Evolutionary conservation across 2,888 invertebrate genomes (phyloP), one percentile per base, ranked within the genome.

Genomic region (Metellina segmentata): DNA sequence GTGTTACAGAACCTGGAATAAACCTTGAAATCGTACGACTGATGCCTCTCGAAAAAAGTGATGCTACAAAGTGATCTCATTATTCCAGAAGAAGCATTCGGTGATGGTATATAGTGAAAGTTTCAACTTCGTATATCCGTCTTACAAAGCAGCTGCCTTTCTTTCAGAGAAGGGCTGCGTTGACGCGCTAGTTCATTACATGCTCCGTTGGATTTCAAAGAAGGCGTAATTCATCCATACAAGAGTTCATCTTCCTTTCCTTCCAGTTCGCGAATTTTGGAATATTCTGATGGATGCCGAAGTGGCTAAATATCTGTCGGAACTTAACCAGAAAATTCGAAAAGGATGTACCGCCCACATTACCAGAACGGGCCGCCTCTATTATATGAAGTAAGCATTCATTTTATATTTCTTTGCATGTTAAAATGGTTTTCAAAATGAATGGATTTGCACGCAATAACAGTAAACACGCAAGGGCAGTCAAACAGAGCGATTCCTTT

Each of bases 371-470:
- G 97, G 97, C 93, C 96, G 97, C 94, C 96, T 97, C 93, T 98
- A 98, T 95, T 98, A 97, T 96, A 98, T 98, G 97, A 98, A 98
- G 98, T 98, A 95, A 97, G 97, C 94, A n/a, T 1, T 70, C 6
- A 9, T 69, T 20, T 81, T 81, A 61, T 48, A 0, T 79, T 11
- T 34, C 34, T 34, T 34, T 34, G 34, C 34, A 34, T 34, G 34
- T 34, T 34, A 34, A 34, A 34, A 34, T 34, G 34, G 34, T 34
- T 34, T 34, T 34, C 1, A 34, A 34, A 34, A 34, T 34, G 1
- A 34, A 34, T 34, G 4, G 1, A 34, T 34, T 34, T 34, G 34
- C 34, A 34, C 4, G 34, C 34, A 34, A 34, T 34, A 34, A 34
- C 34, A 1, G 34, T 2, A 34, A 34, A 34, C 34, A 34, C 1